Evolutionary conservation across 2,113 vertebrate genomes (phyloP), one percentile per base, ranked within the genome.

Genomic region (Caretta caretta): DNA sequence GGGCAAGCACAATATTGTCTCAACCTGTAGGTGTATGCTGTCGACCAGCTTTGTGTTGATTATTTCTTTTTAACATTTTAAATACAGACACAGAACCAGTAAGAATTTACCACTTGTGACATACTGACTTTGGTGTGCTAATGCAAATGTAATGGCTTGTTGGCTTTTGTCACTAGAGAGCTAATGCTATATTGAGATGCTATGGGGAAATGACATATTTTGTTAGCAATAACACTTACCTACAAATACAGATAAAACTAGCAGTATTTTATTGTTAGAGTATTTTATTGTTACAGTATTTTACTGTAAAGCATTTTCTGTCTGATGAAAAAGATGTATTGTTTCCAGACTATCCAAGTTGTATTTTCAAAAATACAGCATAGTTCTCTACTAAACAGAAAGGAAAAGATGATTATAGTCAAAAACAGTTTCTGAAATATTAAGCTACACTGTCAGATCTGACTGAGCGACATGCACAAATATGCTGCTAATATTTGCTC

Each of bases 401-500:
- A 78, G 22, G 31, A 59, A 72, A 92, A 90, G 90, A 90, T n/a
- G 7, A 80, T 83, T 92, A 84, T 56, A 92, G 93, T 48, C 19
- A 85, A 93, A 96, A 96, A 65, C 4, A 72, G n/a, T 87, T 51
- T 81, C 57, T 59, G 22, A 95, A 96, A 94, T 88, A 95, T 29
- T 87, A 94, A 88, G 56, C 51, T 86, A 79, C 88, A 90, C 42
- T 92, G 83, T 62, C 76, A 94, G 0, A 85, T 46, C 69, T 90
- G 53, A 75, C 24, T 62, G 89, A 81, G 88, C 91, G 91, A 78
- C 69, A 93, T 50, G 79, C n/a, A 81, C 62, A 96, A 96, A 86
- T 83, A 84, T 14, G 59, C 35, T 90, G 48, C 49, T 93, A 78
- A 82, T 82, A 83, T 69, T 25, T 27, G 88, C 22, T 82, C 85